phyloP scores from a whole-genome alignment of 30 jellyfish, hydroid and myxozoan species.

The Hydractinia symbiolongicarpus region DNA sequence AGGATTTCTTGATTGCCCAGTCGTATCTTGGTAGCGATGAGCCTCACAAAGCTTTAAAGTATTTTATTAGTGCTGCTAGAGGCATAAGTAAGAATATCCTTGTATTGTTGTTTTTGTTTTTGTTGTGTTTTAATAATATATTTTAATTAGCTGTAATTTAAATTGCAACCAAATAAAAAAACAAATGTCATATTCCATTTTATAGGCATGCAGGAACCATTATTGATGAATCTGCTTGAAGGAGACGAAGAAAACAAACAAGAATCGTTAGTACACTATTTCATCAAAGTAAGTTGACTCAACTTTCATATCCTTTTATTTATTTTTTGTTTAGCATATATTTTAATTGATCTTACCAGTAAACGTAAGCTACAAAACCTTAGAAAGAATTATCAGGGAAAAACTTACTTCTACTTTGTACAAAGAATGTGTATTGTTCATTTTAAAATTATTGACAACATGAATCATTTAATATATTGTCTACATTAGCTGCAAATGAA shows the following conservation, averaged over 20 bases:
- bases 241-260: slow-evolving; percentile 26
- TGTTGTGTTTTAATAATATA: neutral
- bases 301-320: too few species aligned
- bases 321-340: too few species aligned
- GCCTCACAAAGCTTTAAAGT: slow-evolving; percentile 61
- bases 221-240: slow-evolving; percentile 20
- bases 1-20: slow-evolving; percentile 59
- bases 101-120: neutral
- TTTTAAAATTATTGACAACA: too few species aligned
- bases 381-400: too few species aligned
- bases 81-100: slow-evolving; percentile 51
- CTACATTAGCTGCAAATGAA: too few species aligned
- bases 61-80: slow-evolving; percentile 53
- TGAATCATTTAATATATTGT: too few species aligned
- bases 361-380: too few species aligned
- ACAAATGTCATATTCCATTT: neutral
- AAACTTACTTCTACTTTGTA: too few species aligned
- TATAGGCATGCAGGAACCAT: slow-evolving; percentile 34
- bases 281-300: slow-evolving; percentile 19
- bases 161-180: neutral
- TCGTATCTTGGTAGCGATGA: slow-evolving; percentile 72
- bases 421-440: too few species aligned
- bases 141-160: neutral
- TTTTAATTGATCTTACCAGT: too few species aligned
- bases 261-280: slow-evolving; percentile 28